Conservation (phyloP, 37 sponge, comb jelly and placozoan genomes). For the Agelas oroides region DNA sequence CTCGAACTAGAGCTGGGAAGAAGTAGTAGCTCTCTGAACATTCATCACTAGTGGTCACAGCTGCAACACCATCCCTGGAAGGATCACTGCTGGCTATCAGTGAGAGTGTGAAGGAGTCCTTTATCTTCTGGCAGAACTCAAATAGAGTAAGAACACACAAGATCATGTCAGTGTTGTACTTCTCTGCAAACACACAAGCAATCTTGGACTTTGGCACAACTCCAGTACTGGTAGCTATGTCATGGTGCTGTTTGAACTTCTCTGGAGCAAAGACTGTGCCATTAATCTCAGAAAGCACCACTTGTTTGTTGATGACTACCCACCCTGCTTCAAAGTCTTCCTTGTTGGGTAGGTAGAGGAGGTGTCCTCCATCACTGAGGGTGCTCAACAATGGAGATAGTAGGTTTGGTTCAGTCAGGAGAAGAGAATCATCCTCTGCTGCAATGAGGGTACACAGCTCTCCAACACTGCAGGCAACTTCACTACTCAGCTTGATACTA, state of each 20-base stretch:
- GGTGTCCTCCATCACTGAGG: slow-evolving; percentile 6
- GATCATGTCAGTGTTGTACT: slow-evolving; percentile 10
- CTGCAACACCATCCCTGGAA: too few relatives aligned
- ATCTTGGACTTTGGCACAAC: slow-evolving; percentile 12
- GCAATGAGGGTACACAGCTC: too few relatives aligned
- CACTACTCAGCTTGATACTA: too few relatives aligned
- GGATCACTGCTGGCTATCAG: too few relatives aligned
- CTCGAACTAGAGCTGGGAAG: slow-evolving; percentile 35
- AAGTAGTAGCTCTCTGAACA: slow-evolving; percentile 1
- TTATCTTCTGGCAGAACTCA: slow-evolving; percentile 33
- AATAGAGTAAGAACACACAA: not conserved
- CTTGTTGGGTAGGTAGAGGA: slow-evolving; percentile 8
- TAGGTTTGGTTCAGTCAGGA: not conserved
- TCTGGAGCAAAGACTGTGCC: slow-evolving; percentile 37
- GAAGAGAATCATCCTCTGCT: not conserved
- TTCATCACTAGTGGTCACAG: not conserved
- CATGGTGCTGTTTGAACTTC: not conserved
- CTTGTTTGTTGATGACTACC: slow-evolving; percentile 15
- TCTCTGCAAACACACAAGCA: not conserved
- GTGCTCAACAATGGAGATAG: not conserved
- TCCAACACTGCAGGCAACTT: too few relatives aligned
- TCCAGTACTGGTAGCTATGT: slow-evolving; percentile 2
- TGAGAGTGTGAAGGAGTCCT: not conserved
- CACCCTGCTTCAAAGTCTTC: not conserved
- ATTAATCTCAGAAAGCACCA: slow-evolving; percentile 12